A percentile compares a stretch with the other conserved stretches of the same genome.
Evolutionary conservation across 2,113 vertebrate species (phyloP).

Genomic region (Ornithorhynchus anatinus): DNA sequence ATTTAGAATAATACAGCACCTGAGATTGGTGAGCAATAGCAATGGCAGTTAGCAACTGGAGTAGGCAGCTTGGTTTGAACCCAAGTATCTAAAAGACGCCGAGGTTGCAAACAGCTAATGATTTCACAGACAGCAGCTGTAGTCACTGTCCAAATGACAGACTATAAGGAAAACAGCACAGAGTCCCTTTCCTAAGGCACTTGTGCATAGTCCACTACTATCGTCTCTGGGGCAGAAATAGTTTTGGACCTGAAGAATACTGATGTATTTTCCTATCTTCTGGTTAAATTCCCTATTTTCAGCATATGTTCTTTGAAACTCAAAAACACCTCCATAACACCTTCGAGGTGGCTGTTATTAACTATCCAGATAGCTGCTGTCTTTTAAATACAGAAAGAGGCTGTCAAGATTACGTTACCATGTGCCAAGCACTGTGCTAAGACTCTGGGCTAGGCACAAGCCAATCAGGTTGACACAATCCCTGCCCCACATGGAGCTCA

Average conservation of each 20-base stretch:
- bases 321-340: not conserved
- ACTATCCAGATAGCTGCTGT: conserved; percentile 1
- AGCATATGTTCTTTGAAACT: conserved; percentile 26
- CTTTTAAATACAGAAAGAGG: not conserved
- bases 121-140: not conserved
- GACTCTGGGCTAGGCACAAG: too few species aligned
- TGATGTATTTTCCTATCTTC: too few species aligned
- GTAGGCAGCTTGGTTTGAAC: not conserved
- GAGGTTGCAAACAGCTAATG: not conserved
- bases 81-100: not conserved
- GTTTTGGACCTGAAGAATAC: not conserved
- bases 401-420: not conserved
- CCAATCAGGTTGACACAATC: not conserved
- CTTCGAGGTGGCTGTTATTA: conserved; percentile 1
- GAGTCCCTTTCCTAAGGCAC: not conserved
- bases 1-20: too few species aligned
- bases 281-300: conserved; percentile 31
- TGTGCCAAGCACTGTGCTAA: too few species aligned
- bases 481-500: not conserved
- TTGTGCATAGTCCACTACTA: not conserved
- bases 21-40: too few species aligned
- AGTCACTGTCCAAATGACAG: too few species aligned
- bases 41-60: not conserved
- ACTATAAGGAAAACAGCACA: not conserved
- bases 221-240: not conserved